Conservation (phyloP, 2,113 vertebrate species). For the Pycnonotus jocosus region DNA sequence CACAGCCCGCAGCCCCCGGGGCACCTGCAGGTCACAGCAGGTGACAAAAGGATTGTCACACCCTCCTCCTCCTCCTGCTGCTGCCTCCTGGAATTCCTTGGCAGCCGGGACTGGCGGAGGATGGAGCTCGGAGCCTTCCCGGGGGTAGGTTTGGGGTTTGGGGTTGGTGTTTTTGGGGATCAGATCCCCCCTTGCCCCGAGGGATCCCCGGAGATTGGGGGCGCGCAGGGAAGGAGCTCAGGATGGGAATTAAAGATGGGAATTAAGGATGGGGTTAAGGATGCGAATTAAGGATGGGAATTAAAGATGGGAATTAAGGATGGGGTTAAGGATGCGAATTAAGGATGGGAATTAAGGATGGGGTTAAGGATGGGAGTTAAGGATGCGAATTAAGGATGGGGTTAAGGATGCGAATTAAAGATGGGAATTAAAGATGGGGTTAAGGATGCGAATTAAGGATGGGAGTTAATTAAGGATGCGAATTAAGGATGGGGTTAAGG, state of each 20-base stretch:
- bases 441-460: background rate
- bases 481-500: background rate
- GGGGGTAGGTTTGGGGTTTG: background rate
- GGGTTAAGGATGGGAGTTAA: background rate
- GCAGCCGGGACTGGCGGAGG: fast-evolving
- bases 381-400: background rate
- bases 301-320: background rate
- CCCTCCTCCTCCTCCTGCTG: background rate
- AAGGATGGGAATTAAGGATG: background rate
- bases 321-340: background rate
- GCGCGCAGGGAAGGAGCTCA: fast-evolving
- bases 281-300: background rate
- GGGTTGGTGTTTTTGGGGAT: too few relatives aligned
- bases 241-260: background rate
- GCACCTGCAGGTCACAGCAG: background rate
- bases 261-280: background rate
- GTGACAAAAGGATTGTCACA: fast-evolving
- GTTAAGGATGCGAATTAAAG: background rate
- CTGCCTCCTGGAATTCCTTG: fast-evolving
- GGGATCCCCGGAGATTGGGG: fast-evolving
- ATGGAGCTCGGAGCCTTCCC: fast-evolving
- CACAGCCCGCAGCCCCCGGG: background rate
- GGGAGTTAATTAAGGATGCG: background rate
- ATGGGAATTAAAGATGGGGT: too few relatives aligned
- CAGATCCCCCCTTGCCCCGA: fast-evolving